Conservation (phyloP, 2,113 vertebrate genomes). For the Periophthalmus modestus region DNA sequence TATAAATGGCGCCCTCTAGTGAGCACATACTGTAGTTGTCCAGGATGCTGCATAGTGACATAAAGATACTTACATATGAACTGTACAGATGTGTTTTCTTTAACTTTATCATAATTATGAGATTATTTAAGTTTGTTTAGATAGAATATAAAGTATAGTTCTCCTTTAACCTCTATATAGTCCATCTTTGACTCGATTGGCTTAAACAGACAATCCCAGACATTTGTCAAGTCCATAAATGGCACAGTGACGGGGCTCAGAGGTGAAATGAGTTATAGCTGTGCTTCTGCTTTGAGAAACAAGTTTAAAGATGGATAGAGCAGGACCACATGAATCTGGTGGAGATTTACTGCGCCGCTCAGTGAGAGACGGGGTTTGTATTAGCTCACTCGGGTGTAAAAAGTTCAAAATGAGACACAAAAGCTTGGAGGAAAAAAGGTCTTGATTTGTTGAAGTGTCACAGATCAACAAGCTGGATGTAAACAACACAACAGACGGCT, state of each 20-base stretch:
- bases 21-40: slow-evolving; percentile 13
- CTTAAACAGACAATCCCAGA: slow-evolving; percentile 1
- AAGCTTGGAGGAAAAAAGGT: slow-evolving; percentile 6
- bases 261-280: slow-evolving; percentile 32
- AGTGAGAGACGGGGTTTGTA: slow-evolving; percentile 24
- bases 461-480: slow-evolving; percentile 37
- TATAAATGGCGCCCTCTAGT: slow-evolving; percentile 50
- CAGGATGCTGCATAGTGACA: neutral
- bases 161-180: no score
- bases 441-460: slow-evolving; percentile 20
- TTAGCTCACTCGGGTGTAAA: slow-evolving; percentile 7
- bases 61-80: no score
- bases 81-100: neutral
- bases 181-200: neutral
- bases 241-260: slow-evolving; percentile 3
- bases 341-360: slow-evolving; percentile 6
- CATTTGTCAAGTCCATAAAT: slow-evolving; percentile 26
- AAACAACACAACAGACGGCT: slow-evolving; percentile 29
- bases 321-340: slow-evolving; percentile 17
- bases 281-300: slow-evolving; percentile 18
- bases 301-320: slow-evolving; percentile 14
- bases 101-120: no score
- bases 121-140: no score
- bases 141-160: neutral
- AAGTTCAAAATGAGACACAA: slow-evolving; percentile 23